phyloP scores from a whole-genome alignment of 2,113 vertebrate genomes.

The Neofelis nebulosa region DNA sequence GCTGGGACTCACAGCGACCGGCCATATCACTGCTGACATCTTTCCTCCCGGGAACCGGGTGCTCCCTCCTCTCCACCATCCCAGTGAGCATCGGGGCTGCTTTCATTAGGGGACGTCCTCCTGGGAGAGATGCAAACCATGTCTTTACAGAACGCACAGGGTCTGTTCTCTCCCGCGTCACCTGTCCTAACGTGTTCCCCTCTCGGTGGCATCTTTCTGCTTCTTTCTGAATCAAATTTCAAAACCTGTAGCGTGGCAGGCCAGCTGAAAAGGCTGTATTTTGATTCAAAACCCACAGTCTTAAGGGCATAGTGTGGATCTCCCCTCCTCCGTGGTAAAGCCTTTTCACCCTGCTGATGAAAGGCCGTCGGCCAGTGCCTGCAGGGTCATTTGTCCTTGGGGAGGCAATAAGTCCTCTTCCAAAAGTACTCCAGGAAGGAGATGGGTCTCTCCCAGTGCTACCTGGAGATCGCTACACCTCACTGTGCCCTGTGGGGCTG shows the following conservation, averaged over 20 bases:
- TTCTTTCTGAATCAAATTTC: not conserved
- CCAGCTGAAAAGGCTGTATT: not conserved
- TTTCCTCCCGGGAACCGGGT: rapidly evolving
- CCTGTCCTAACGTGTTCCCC: not conserved
- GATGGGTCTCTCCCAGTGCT: too few species aligned
- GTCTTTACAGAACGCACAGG: not conserved
- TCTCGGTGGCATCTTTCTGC: constrained; percentile 14
- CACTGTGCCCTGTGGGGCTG: too few species aligned
- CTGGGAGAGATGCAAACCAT: not conserved
- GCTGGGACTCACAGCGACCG: rapidly evolving
- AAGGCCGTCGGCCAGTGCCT: too few species aligned
- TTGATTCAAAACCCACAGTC: not conserved
- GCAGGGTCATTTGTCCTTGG: too few species aligned
- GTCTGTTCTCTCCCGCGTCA: not conserved
- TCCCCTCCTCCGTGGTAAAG: too few species aligned
- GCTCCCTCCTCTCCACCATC: not conserved
- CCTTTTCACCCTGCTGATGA: too few species aligned
- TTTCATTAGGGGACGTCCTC: not conserved
- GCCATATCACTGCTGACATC: not conserved
- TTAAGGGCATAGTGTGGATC: too few species aligned
- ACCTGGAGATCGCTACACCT: too few species aligned
- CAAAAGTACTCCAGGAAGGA: too few species aligned
- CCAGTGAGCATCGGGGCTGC: not conserved
- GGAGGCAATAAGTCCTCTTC: too few species aligned
- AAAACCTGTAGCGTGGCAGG: not conserved